phyloP scores from a whole-genome alignment of 1,140 invertebrate genomes.

The Drosophila pruinosa region DNA sequence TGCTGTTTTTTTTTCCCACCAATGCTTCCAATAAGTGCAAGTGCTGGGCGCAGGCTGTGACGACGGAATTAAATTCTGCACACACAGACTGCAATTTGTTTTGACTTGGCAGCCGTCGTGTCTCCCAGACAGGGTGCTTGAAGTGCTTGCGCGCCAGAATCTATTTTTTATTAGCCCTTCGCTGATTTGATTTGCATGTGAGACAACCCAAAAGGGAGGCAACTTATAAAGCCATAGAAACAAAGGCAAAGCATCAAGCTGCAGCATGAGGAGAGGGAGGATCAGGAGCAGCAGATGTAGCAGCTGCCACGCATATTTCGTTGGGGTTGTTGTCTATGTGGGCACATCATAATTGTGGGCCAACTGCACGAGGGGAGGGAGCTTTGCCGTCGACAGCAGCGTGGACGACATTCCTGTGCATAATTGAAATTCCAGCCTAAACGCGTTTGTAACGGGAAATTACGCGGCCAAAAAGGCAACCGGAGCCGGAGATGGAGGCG shows the following conservation, averaged over 20 bases:
- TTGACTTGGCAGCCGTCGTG: slow-evolving; percentile 30
- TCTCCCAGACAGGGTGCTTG: slow-evolving; percentile 24
- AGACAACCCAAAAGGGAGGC: slow-evolving; percentile 18
- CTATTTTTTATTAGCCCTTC: slow-evolving; percentile 41
- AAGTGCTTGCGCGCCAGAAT: slow-evolving; percentile 18
- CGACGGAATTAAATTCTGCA: slow-evolving; percentile 47
- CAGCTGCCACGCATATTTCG: slow-evolving; percentile 57
- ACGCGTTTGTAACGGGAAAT: slow-evolving; percentile 78
- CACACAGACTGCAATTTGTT: slow-evolving; percentile 50
- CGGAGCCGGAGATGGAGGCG: slow-evolving; percentile 52
- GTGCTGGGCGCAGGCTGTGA: slow-evolving; percentile 20
- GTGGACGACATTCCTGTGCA: slow-evolving; percentile 65
- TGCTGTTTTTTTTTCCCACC: background rate
- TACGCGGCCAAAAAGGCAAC: slow-evolving; percentile 63
- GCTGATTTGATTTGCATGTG: slow-evolving; percentile 45
- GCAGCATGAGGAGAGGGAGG: background rate
- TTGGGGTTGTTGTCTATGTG: slow-evolving; percentile 51
- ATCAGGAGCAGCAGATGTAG: slow-evolving; percentile 2
- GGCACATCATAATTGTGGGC: slow-evolving; percentile 66
- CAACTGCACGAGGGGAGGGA: background rate
- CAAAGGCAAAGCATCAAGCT: background rate
- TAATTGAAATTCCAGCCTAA: slow-evolving; percentile 81
- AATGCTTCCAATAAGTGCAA: background rate
- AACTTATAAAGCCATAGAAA: slow-evolving; percentile 39
- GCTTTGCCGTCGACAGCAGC: background rate